Evolutionary conservation across 2,888 invertebrate species (phyloP), one percentile per base, ranked within the genome.

Genomic region (Parapristionchus giblindavisi): DNA sequence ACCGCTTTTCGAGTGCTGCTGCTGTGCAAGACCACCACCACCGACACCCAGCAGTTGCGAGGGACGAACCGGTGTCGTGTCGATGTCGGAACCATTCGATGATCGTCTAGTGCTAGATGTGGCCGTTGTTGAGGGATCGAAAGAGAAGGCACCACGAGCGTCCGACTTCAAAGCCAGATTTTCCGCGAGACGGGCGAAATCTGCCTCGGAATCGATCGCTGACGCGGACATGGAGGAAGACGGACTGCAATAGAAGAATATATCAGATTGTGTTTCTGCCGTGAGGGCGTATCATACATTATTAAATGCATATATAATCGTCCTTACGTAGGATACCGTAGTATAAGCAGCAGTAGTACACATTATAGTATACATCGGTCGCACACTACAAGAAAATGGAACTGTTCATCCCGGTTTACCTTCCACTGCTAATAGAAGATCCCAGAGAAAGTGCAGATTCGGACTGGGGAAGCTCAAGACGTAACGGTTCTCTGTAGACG

Each of bases 401-500:
- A n/a, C n/a, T n/a, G n/a, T n/a, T n/a, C n/a, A n/a, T n/a, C n/a
- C n/a, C n/a, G 40, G 24, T 70, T 21, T 17, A 79, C 77, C 83
- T 77, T 29, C 86, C 86, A 74, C 86, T 87, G 52, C 86, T 86
- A 6, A 83, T 76, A 0, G 86, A 85, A 54, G 85, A 85, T 29
- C 80, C 85, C 24, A 87, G 81, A 0, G 85, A 85, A 21, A 79
- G 79, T 3, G 77, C 82, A 34, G 84, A 85, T 56, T 83, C 85
- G 75, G 83, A 83, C 61, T 79, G 79, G 0, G 94, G 96, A 85
- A 94, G 93, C 89, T 94, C 94, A 38, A 98, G 91, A 8, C 93
- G 92, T 61, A 93, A 93, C 0, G 98, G 98, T 1, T 97, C 97
- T 87, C 93, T 93, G 90, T 96, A 98, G 17, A 97, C 93, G 88